A percentile compares a stretch with the other conserved stretches of the same genome.
phyloP scores from a whole-genome alignment of 1,140 invertebrate species.

The silkworm (Bombyx mori) region DNA sequence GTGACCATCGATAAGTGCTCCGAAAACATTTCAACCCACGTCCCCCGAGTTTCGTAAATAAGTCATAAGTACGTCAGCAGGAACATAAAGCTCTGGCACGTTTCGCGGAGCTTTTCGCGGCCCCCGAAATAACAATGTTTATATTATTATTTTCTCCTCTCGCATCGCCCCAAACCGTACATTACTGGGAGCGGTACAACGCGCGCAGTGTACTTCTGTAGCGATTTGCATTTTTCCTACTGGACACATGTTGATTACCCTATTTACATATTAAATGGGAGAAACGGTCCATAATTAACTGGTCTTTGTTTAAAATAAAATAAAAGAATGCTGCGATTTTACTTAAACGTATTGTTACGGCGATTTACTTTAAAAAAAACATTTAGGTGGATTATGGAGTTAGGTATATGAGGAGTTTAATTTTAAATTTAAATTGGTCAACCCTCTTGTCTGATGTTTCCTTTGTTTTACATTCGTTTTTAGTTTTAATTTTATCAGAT shows the following conservation, averaged over 20 bases:
- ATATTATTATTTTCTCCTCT: constrained; percentile 5
- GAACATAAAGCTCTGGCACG: not conserved
- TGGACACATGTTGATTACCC: constrained; percentile 15
- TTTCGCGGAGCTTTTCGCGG: not conserved
- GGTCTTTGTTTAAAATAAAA: not conserved
- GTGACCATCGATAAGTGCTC: too few species aligned
- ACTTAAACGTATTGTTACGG: too few species aligned
- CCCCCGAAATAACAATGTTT: constrained; percentile 16
- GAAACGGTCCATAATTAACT: not conserved
- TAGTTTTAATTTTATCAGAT: too few species aligned
- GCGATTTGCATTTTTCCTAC: constrained; percentile 19
- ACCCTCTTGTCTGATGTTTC: too few species aligned
- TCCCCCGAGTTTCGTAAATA: not conserved
- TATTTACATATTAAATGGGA: constrained; percentile 2
- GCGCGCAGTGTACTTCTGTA: constrained; percentile 5
- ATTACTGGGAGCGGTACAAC: constrained; percentile 15
- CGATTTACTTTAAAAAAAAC: too few species aligned
- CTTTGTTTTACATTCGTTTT: too few species aligned
- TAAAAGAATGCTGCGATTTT: too few species aligned
- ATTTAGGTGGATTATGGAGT: too few species aligned
- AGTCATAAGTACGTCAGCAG: not conserved
- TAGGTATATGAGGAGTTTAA: too few species aligned
- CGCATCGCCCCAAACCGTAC: constrained; percentile 4
- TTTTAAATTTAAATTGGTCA: too few species aligned
- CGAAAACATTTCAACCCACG: not conserved